Evolutionary conservation across 92 coral and sea anemone species (phyloP), one percentile per base, ranked within the genome.

Genomic region (Phenganax stokvisi): DNA sequence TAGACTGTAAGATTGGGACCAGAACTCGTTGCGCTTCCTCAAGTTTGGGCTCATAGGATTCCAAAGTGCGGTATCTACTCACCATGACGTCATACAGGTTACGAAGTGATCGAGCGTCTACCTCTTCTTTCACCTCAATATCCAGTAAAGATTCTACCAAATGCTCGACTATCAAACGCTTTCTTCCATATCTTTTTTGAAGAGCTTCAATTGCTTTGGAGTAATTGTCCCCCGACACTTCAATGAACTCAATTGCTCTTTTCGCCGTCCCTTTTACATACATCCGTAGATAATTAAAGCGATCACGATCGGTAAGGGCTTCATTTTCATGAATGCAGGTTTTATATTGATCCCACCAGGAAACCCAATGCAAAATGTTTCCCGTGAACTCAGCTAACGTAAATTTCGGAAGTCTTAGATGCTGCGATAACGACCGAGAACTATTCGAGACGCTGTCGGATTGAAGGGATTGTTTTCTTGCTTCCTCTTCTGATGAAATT

Each of bases 21-120:
- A 74, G 68, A 27, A 64, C 55, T 30, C 61, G 29, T 64, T 61
- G 77, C 8, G 29, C 61, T 0, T 60, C 56, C 57, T 78, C 82
- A 9, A 57, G 27, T 27, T 37, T 80, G 3, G 25, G 25, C 25
- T 20, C 25, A 20, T 20, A 20, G 25, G 25, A 20, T 20, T 20
- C 25, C 25, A 20, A 63, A 59, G 54, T 31, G 20, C 54, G 53
- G 56, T 64, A 64, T 3, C 84, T 57, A 16, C 69, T 81, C 12
- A 64, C 30, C 81, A 81, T 47, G 29, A n/a, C 44, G 51, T 81
- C 84, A 70, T 81, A 44, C 29, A 81, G 55, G 63, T 81, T 64
- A 2, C 81, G 28, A 27, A 81, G 8, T 64, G 81, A 64, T 8
- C 25, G 12, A 13, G 84, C 84, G 44, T 44, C 72, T 13, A 80